Evolutionary conservation across 2,888 invertebrate genomes (phyloP).

Genomic region (Heliconius ethilla): DNA sequence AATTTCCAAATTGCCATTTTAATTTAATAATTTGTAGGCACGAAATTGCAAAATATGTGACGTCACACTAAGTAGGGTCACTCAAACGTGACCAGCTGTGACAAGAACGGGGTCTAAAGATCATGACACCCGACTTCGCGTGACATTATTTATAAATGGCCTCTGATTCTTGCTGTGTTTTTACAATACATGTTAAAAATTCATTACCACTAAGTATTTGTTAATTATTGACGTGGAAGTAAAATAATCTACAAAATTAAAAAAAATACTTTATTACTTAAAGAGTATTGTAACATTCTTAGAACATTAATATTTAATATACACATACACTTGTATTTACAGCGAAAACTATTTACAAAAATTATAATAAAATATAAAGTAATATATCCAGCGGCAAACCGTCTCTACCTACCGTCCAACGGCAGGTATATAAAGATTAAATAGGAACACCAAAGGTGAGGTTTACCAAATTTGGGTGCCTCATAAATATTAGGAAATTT

Average conservation of each 20-base stretch:
- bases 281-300: conserved; percentile 16
- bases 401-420: too few relatives aligned
- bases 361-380: background rate
- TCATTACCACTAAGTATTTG: background rate
- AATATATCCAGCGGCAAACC: background rate
- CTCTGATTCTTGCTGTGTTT: background rate
- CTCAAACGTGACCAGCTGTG: background rate
- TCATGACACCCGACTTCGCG: too few relatives aligned
- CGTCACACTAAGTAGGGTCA: background rate
- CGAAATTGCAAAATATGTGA: background rate
- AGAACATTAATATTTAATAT: conserved; percentile 1
- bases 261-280: conserved; percentile 20
- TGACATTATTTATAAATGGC: too few relatives aligned
- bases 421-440: background rate
- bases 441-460: background rate
- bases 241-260: background rate
- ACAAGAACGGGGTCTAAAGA: too few relatives aligned
- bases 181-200: background rate
- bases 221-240: background rate
- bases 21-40: background rate
- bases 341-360: conserved; percentile 22
- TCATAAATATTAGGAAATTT: background rate
- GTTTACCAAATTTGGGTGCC: background rate
- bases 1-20: background rate
- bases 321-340: conserved; percentile 18